Conservation (phyloP, 2,888 invertebrate genomes). For the Sinotaia quadrata region DNA sequence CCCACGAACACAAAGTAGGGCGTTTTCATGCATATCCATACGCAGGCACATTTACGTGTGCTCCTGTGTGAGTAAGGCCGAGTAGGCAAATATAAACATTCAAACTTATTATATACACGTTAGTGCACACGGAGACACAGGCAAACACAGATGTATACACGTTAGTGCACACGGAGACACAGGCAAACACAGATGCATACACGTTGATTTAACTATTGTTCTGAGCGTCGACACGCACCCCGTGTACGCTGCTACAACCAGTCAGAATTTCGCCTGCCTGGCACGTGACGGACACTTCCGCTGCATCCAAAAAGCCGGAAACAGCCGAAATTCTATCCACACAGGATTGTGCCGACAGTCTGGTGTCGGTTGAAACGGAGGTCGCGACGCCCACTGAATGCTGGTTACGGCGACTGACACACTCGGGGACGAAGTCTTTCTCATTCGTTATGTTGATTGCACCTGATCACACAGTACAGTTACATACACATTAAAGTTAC, state of each 20-base stretch:
- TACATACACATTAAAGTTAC: too few relatives aligned
- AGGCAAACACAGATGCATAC: too few relatives aligned
- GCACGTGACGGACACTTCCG: conserved; percentile 28
- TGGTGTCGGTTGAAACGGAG: not conserved
- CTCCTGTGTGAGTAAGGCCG: too few relatives aligned
- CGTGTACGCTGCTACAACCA: conserved; percentile 32
- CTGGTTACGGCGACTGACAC: not conserved
- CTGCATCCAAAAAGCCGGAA: conserved; percentile 26
- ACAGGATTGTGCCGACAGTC: conserved; percentile 21
- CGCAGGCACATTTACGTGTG: too few relatives aligned
- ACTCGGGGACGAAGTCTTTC: not conserved
- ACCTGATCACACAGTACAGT: not conserved
- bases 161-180: too few relatives aligned
- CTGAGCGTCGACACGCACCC: not conserved
- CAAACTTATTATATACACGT: too few relatives aligned
- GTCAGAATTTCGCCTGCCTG: conserved; percentile 32
- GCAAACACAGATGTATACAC: too few relatives aligned
- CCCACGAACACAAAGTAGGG: too few relatives aligned
- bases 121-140: too few relatives aligned
- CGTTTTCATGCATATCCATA: too few relatives aligned
- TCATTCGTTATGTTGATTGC: not conserved
- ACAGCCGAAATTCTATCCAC: conserved; percentile 16
- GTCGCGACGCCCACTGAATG: not conserved
- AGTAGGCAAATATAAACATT: too few relatives aligned
- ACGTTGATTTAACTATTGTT: too few relatives aligned